A percentile compares a stretch with the other conserved stretches of the same genome.
Evolutionary conservation across 2,113 vertebrate species (phyloP).

Genomic region (Charina bottae): DNA sequence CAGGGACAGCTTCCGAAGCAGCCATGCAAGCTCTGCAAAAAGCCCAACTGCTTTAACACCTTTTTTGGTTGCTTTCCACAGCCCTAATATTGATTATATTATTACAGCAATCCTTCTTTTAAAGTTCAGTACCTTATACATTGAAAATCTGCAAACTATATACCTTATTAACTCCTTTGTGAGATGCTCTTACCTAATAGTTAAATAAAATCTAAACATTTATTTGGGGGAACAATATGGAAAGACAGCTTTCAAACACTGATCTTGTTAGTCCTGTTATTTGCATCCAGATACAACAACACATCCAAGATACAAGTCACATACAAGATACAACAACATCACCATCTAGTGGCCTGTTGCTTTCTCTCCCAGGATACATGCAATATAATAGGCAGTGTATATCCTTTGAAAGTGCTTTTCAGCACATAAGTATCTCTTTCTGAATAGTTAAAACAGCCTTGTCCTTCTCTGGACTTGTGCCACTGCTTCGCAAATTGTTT

Average conservation of each 20-base stretch:
- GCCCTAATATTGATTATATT: neutral
- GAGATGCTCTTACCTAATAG: neutral
- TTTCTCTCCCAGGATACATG: fast-evolving
- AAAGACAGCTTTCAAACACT: neutral
- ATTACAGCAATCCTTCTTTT: neutral
- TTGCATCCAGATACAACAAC: neutral
- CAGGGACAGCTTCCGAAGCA: neutral
- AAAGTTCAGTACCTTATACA: neutral
- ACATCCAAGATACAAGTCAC: neutral
- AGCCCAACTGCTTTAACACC: neutral
- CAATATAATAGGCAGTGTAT: fast-evolving
- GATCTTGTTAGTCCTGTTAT: fast-evolving
- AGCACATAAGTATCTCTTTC: neutral
- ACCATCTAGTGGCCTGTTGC: slow-evolving; percentile 55
- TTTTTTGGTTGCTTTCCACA: neutral
- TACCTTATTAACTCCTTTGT: neutral
- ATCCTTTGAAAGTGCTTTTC: neutral
- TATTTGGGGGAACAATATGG: neutral
- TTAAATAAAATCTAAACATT: neutral
- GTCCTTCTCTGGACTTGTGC: neutral
- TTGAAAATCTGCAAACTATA: neutral
- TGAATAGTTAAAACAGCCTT: neutral
- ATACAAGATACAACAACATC: neutral
- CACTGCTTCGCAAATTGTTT: neutral
- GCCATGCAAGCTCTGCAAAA: neutral